These are phyloP conservation scores for Chiridota heheva DNA, from an alignment of 35 echinoderm and acorn worm species.

Conservation along the genomic window DNA sequence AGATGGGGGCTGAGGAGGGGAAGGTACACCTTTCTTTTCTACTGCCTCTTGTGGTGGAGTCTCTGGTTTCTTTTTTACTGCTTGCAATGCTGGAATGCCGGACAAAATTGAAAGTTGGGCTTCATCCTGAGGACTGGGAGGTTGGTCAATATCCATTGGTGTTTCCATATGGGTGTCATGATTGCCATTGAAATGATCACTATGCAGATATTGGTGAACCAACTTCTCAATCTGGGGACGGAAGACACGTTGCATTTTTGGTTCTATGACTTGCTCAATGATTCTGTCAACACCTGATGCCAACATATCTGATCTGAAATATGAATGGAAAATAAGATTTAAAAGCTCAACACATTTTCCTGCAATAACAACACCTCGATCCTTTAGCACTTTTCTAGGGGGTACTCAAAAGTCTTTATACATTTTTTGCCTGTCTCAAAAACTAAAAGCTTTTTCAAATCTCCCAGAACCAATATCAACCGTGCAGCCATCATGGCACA, in stretches of 20 bases:
- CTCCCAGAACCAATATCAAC: too few relatives aligned
- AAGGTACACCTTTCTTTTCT: background rate
- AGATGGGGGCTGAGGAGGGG: conserved; percentile 55
- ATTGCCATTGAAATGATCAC: conserved; percentile 15
- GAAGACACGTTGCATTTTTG: conserved; percentile 92
- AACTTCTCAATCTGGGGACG: conserved; percentile 87
- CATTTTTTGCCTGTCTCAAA: too few relatives aligned
- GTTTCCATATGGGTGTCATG: background rate
- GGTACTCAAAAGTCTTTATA: too few relatives aligned
- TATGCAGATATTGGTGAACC: conserved; percentile 65
- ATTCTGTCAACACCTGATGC: conserved; percentile 86
- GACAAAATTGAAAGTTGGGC: background rate
- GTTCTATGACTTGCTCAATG: conserved; percentile 96
- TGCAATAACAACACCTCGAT: too few relatives aligned
- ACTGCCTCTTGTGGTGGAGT: conserved; percentile 12
- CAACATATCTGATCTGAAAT: conserved; percentile 88
- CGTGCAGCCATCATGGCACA: too few relatives aligned
- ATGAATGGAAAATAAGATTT: conserved; percentile 7
- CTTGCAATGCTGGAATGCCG: background rate
- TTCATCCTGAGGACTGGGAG: conserved; percentile 6
- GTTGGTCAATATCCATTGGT: conserved; percentile 26
- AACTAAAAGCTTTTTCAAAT: too few relatives aligned
- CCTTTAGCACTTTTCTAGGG: too few relatives aligned
- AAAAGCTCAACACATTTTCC: background rate
- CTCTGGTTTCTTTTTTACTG: too few relatives aligned